phyloP scores from a whole-genome alignment of 2,113 vertebrate genomes.

The Verasper variegatus region DNA sequence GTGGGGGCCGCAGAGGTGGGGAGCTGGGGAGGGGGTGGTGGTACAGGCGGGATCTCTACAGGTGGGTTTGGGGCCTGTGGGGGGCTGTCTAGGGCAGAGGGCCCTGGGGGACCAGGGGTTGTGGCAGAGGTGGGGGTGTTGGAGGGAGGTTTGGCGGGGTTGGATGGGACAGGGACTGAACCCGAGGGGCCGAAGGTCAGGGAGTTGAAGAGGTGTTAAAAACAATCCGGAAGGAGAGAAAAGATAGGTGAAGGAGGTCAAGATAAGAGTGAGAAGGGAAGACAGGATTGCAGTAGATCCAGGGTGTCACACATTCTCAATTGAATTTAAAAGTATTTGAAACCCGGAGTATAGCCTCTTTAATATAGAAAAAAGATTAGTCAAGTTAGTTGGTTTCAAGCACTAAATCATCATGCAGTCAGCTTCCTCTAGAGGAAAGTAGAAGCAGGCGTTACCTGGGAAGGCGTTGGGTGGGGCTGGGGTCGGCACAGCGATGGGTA shows the following conservation, averaged over 20 bases:
- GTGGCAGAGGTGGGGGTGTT: slow-evolving; percentile 82
- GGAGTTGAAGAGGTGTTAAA: slow-evolving; percentile 28
- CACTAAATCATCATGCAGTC: background rate
- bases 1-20: slow-evolving; percentile 87
- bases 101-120: slow-evolving; percentile 79
- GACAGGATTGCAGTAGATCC: slow-evolving; percentile 28
- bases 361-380: slow-evolving; percentile 31
- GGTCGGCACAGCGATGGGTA: slow-evolving; percentile 96
- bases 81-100: slow-evolving; percentile 80
- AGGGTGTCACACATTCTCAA: slow-evolving; percentile 17
- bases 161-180: slow-evolving; percentile 86
- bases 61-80: slow-evolving; percentile 70
- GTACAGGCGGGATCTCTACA: slow-evolving; percentile 90
- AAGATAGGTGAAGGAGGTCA: slow-evolving; percentile 44
- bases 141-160: slow-evolving; percentile 81
- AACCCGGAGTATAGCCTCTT: slow-evolving; percentile 1
- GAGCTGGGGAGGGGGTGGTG: slow-evolving; percentile 93
- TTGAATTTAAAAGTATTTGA: background rate
- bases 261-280: slow-evolving; percentile 49
- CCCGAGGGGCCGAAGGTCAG: slow-evolving; percentile 70
- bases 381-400: slow-evolving; percentile 33
- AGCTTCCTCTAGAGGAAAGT: background rate
- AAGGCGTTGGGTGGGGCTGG: slow-evolving; percentile 95
- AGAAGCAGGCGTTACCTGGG: slow-evolving; percentile 86
- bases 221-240: slow-evolving; percentile 33